Conservation (phyloP, 2,888 invertebrate species). For the Escarpia spicata region DNA sequence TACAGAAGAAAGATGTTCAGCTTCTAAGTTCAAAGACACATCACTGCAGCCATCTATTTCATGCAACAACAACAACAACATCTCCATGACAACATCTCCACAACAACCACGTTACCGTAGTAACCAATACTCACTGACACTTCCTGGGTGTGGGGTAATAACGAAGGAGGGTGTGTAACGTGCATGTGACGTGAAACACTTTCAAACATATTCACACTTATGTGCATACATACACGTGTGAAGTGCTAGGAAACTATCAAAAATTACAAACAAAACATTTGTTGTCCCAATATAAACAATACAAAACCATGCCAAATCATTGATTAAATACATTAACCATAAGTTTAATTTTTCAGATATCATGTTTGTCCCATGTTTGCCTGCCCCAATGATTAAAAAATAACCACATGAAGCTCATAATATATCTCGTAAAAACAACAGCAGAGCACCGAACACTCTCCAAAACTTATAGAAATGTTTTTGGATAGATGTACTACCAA, state of each 20-base stretch:
- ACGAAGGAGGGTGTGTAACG: background rate
- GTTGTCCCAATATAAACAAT: background rate
- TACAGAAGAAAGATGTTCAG: background rate
- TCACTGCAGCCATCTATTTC: background rate
- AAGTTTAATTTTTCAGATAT: background rate
- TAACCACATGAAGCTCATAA: too few species aligned
- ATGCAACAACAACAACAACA: constrained; percentile 5
- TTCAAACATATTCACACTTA: background rate
- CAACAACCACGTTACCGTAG: background rate
- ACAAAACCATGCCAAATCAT: background rate
- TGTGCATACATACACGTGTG: background rate
- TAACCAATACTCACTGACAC: constrained; percentile 13
- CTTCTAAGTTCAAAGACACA: background rate
- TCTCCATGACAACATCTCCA: background rate
- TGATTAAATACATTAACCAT: background rate
- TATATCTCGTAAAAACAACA: too few species aligned
- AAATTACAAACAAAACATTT: background rate
- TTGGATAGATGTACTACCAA: too few species aligned
- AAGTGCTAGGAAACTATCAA: background rate
- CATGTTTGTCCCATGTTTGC: background rate
- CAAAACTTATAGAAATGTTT: too few species aligned
- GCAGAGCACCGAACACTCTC: too few species aligned
- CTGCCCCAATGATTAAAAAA: too few species aligned
- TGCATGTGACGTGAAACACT: background rate
- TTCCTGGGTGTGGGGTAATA: background rate